phyloP scores from a whole-genome alignment of 1,140 invertebrate genomes.

The Parapsyche elsis region DNA sequence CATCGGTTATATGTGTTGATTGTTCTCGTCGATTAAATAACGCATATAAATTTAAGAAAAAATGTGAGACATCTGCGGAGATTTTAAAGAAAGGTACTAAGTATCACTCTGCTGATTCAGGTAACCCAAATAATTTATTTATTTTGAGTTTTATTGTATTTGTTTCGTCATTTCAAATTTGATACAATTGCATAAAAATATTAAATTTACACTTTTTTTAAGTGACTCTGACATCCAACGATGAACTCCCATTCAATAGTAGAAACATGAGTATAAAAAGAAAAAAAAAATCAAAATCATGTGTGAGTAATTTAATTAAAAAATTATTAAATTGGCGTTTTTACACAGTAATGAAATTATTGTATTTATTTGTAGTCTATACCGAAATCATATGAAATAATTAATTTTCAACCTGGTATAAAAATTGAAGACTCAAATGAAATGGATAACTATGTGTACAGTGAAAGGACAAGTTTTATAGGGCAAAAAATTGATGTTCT shows the following conservation, averaged over 20 bases:
- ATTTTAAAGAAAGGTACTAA: neutral
- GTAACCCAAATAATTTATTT: neutral
- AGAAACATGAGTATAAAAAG: neutral
- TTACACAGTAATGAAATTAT: neutral
- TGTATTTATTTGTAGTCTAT: neutral
- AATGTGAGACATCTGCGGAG: constrained; percentile 41
- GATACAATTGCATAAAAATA: neutral
- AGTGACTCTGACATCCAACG: neutral
- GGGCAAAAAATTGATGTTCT: neutral
- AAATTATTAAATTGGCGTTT: no score
- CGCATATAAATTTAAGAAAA: constrained; percentile 43
- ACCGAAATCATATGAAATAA: neutral
- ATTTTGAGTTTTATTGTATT: no score
- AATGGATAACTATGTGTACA: neutral
- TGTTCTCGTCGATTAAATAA: constrained; percentile 46
- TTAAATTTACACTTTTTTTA: neutral
- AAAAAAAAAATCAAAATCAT: no score
- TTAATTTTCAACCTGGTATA: neutral
- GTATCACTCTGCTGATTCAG: neutral
- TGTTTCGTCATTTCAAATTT: no score
- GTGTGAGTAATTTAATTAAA: no score
- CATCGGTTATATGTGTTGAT: constrained; percentile 28
- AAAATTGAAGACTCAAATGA: neutral
- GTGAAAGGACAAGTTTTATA: neutral
- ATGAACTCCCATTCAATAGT: neutral